These are phyloP conservation scores for Falco peregrinus DNA, from an alignment of 2,797 vertebrate species.

Conservation along the genomic window DNA sequence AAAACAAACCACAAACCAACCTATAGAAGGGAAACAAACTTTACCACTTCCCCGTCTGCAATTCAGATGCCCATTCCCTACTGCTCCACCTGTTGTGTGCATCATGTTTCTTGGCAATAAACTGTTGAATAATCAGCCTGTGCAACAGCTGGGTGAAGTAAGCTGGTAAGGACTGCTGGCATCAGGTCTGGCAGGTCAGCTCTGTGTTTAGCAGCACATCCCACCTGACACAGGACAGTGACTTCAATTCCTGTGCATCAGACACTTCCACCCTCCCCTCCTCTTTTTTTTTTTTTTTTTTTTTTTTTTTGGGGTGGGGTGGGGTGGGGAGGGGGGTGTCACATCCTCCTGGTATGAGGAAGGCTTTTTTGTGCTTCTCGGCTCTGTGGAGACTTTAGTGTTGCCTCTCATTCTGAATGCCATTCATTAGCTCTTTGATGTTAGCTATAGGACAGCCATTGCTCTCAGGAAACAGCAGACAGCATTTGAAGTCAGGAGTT, in stretches of 20 bases:
- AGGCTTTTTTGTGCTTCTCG: not conserved
- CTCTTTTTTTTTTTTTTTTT: not conserved
- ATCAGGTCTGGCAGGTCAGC: not conserved
- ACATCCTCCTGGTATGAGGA: not conserved
- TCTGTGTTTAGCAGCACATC: accelerated
- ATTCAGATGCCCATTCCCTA: not conserved
- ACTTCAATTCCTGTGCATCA: not conserved
- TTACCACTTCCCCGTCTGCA: not conserved
- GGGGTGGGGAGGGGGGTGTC: too few species aligned
- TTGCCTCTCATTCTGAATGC: not conserved
- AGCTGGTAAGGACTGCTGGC: not conserved
- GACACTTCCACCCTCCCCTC: too few species aligned
- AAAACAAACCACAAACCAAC: accelerated
- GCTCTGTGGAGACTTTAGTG: not conserved
- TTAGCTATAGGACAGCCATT: not conserved
- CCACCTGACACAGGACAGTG: not conserved
- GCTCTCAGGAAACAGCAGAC: not conserved
- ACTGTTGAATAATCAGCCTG: not conserved
- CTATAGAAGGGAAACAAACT: not conserved
- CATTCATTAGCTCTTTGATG: not conserved
- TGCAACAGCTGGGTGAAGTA: accelerated
- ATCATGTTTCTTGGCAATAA: not conserved
- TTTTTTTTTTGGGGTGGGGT: too few species aligned
- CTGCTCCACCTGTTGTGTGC: accelerated
- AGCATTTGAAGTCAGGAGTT: not conserved